phyloP scores from a whole-genome alignment of 1,140 invertebrate genomes.

The Drosophila bocqueti region DNA sequence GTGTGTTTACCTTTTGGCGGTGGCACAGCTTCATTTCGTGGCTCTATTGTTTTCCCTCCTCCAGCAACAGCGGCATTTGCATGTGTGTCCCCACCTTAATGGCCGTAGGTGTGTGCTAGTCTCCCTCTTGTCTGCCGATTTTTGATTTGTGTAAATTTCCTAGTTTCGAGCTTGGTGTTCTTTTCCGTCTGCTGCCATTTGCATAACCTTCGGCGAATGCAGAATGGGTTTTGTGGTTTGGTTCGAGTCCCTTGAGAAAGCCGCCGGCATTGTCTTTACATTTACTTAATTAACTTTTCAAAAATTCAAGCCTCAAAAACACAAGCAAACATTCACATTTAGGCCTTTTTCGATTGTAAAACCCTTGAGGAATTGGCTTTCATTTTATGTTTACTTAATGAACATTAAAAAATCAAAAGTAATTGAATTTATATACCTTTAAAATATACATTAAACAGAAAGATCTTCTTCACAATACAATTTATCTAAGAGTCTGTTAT shows the following conservation, averaged over 20 bases:
- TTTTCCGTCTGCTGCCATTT: conserved; percentile 45
- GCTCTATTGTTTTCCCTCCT: conserved; percentile 52
- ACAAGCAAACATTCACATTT: conserved; percentile 1
- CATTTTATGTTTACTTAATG: conserved; percentile 2
- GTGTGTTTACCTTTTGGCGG: conserved; percentile 32
- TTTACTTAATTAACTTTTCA: conserved; percentile 37
- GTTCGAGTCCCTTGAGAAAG: conserved; percentile 48
- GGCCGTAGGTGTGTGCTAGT: conserved; percentile 35
- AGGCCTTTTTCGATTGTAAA: neutral
- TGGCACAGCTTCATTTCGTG: conserved; percentile 26
- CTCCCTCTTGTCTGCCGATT: conserved; percentile 42
- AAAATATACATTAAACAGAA: neutral
- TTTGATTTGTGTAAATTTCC: conserved; percentile 76
- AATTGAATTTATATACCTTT: neutral
- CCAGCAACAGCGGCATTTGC: conserved; percentile 29
- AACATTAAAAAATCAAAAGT: neutral
- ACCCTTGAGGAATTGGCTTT: conserved; percentile 3
- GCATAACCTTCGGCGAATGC: conserved; percentile 61
- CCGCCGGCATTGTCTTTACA: conserved; percentile 22
- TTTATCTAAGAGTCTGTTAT: neutral
- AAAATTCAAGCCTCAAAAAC: conserved; percentile 3
- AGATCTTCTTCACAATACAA: neutral
- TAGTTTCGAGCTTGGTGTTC: conserved; percentile 60
- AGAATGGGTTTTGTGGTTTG: conserved; percentile 15
- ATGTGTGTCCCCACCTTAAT: conserved; percentile 37